These are phyloP conservation scores for Dreissena rostriformis DNA, from an alignment of 1,140 invertebrate species.

Conservation along the genomic window DNA sequence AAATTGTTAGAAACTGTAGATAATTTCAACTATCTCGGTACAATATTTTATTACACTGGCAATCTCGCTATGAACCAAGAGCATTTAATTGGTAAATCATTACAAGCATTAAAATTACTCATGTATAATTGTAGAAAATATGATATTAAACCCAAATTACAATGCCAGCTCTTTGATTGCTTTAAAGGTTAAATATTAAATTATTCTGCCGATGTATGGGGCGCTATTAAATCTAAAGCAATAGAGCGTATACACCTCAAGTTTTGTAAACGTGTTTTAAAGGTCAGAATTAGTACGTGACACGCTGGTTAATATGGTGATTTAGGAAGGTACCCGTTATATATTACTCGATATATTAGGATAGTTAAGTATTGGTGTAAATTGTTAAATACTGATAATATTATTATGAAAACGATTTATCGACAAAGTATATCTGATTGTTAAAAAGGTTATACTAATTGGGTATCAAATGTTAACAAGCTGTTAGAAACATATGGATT, in stretches of 20 bases:
- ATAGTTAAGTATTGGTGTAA: constrained; percentile 27
- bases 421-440: background rate
- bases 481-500: constrained; percentile 22
- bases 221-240: background rate
- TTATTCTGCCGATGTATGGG: constrained; percentile 25
- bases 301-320: constrained; percentile 19
- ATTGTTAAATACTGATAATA: constrained; percentile 2
- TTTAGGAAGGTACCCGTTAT: background rate
- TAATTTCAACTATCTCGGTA: constrained; percentile 38
- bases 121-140: constrained; percentile 10
- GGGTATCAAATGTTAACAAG: constrained; percentile 10
- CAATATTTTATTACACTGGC: constrained; percentile 36
- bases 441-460: constrained; percentile 12
- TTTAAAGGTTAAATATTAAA: constrained; percentile 21
- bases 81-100: background rate
- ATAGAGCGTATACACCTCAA: background rate
- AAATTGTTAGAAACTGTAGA: constrained; percentile 10
- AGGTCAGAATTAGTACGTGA: constrained; percentile 15
- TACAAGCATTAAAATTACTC: constrained; percentile 12
- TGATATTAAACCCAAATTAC: background rate
- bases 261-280: constrained; percentile 30
- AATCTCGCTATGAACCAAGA: constrained; percentile 19
- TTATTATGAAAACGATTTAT: constrained; percentile 17
- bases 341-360: constrained; percentile 9
- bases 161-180: constrained; percentile 13